Base-by-base conservation (phyloP, 2,888 invertebrate species). In the Ametastegia equiseti region DNA sequence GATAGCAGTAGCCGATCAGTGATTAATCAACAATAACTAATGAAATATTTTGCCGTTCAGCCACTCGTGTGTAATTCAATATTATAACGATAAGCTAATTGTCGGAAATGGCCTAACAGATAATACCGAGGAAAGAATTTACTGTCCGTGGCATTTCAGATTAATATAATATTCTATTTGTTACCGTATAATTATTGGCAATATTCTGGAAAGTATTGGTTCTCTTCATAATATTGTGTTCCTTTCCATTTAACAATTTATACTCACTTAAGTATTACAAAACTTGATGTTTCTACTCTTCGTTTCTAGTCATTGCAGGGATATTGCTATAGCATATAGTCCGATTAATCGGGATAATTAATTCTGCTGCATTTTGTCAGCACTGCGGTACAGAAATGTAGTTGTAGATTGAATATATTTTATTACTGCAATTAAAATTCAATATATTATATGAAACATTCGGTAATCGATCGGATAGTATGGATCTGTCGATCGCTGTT, bases 201-300 rank as follows among this genome's bases (percentile, higher is more conserved):
- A 83, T 83, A 79, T 67, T 81, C 81, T 54, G 73, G 65, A 80
- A 33, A 65, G 80, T 81, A 67, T 84, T 82, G 84, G 87, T 87
- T 85, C 86, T 87, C 85, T 81, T 82, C 83, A 81, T 79, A n/a
- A n/a, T n/a, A 63, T 67, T 83, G 83, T 71, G 75, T 81, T 75
- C 57, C 80, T 73, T 54, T 82, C 47, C 69, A 81, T 71, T 78
- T 82, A 69, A 65, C 78, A 45, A 36, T 81, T 69, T 82, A 36
- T 47, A 50, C 54, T 39, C 65, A 69, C 69, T 77, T 54, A 30
- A 75, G 47, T 78, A 78, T 81, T 63, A 81, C 36, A n/a, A 42
- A 73, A 54, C 42, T 54, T 45, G 57, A 65, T 60, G 36, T 60
- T 57, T 63, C 77, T 63, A 63, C 45, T 60, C 60, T 81, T 42